A percentile compares a stretch with the other conserved stretches of the same genome.
phyloP scores from a whole-genome alignment of 1,140 invertebrate genomes.

The Thereuonema tuberculata region DNA sequence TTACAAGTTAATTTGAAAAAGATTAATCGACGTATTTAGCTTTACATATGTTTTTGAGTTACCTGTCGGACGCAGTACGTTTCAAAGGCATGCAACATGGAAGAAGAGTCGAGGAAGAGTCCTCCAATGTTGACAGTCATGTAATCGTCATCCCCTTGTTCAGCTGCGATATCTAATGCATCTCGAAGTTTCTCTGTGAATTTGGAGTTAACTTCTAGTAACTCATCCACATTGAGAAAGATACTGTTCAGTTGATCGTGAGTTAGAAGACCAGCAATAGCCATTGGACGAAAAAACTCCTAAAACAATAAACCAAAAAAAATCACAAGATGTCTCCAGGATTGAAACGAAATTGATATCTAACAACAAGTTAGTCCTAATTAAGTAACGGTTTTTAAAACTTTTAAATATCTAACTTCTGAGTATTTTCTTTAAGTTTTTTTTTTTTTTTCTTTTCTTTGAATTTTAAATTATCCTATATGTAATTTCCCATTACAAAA shows the following conservation, averaged over 20 bases:
- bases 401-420: too few species aligned
- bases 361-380: too few species aligned
- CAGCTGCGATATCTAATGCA: slow-evolving; percentile 67
- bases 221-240: slow-evolving; percentile 85
- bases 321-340: not conserved
- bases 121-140: slow-evolving; percentile 78
- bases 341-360: too few species aligned
- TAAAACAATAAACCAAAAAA: slow-evolving; percentile 51
- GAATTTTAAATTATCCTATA: too few species aligned
- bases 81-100: slow-evolving; percentile 87
- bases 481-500: too few species aligned
- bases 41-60: too few species aligned
- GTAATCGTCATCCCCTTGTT: slow-evolving; percentile 64
- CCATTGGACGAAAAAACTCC: slow-evolving; percentile 87
- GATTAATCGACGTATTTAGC: too few species aligned
- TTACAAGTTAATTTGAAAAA: too few species aligned
- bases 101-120: slow-evolving; percentile 72
- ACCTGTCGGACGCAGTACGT: slow-evolving; percentile 71
- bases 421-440: too few species aligned
- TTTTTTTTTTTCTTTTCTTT: too few species aligned
- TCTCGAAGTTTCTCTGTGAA: slow-evolving; percentile 73
- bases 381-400: too few species aligned
- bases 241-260: slow-evolving; percentile 57
- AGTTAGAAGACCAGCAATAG: slow-evolving; percentile 57
- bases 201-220: slow-evolving; percentile 73